phyloP scores from a whole-genome alignment of 2,113 vertebrate genomes.

The Chelonoidis abingdonii region DNA sequence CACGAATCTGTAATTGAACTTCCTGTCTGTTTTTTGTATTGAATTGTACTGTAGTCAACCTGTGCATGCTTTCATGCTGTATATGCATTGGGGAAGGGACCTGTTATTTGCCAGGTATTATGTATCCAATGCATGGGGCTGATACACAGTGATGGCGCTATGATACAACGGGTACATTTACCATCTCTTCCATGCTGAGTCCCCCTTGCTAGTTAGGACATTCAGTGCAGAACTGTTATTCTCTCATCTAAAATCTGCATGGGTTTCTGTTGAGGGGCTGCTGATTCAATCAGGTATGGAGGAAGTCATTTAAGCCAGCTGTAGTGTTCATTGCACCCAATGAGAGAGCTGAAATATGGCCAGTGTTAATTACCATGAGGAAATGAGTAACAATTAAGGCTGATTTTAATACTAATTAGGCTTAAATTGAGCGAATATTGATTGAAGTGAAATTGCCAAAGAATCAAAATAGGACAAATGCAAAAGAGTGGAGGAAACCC shows the following conservation, averaged over 20 bases:
- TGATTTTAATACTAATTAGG: slow-evolving; percentile 61
- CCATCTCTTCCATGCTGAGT: slow-evolving; percentile 53
- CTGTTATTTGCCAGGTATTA: background rate
- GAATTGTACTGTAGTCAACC: background rate
- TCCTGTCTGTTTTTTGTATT: background rate
- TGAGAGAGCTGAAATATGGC: slow-evolving; percentile 23
- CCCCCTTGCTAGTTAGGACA: slow-evolving; percentile 58
- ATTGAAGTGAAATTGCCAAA: slow-evolving; percentile 59
- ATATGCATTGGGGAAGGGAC: background rate
- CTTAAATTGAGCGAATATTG: slow-evolving; percentile 45
- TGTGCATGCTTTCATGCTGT: background rate
- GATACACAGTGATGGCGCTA: slow-evolving; percentile 45
- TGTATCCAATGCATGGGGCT: slow-evolving; percentile 36
- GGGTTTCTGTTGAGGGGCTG: slow-evolving; percentile 49
- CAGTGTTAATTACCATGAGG: background rate
- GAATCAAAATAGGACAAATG: slow-evolving; percentile 48
- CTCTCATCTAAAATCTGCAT: slow-evolving; percentile 7
- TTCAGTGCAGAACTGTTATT: slow-evolving; percentile 46
- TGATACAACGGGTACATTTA: background rate
- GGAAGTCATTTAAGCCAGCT: slow-evolving; percentile 54
- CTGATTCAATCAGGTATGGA: slow-evolving; percentile 69
- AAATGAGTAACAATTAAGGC: slow-evolving; percentile 48
- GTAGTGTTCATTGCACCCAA: background rate
- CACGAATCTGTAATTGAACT: background rate
- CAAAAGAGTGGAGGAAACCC: slow-evolving; percentile 66